Evolutionary conservation across 2,888 invertebrate species (phyloP).

Genomic region (Chymomyza procnemis): DNA sequence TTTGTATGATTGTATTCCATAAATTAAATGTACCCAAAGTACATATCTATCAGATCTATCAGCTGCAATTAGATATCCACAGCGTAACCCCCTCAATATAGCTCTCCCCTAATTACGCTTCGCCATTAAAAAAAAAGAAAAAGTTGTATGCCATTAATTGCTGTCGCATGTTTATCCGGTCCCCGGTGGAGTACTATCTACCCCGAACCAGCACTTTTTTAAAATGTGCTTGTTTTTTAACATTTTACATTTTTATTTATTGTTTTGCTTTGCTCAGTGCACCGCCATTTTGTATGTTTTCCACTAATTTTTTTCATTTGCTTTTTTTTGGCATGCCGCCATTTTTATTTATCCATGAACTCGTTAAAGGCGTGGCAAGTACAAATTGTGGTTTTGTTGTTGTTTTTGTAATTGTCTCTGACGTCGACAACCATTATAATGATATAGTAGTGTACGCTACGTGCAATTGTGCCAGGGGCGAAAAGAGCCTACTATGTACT

Average conservation of each 20-base stretch:
- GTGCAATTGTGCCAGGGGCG: neutral
- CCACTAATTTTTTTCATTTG: constrained; percentile 1
- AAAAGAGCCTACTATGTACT: neutral
- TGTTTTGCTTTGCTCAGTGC: constrained; percentile 15
- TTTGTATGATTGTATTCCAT: constrained; percentile 22
- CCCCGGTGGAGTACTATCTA: constrained; percentile 7
- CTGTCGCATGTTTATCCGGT: constrained; percentile 39
- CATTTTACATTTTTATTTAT: neutral
- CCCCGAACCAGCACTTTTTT: no score
- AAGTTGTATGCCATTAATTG: constrained; percentile 50
- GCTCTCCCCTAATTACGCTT: constrained; percentile 20
- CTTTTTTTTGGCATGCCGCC: constrained; percentile 67
- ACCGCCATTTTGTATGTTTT: constrained; percentile 15
- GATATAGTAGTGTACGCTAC: neutral
- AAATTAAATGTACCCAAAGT: constrained; percentile 9
- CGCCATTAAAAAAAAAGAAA: constrained; percentile 39
- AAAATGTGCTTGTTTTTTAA: neutral
- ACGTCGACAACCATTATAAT: constrained; percentile 1
- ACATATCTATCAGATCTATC: neutral
- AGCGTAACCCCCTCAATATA: neutral
- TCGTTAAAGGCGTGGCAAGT: constrained; percentile 60
- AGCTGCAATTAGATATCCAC: neutral
- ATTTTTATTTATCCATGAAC: constrained; percentile 66
- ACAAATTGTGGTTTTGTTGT: constrained; percentile 18
- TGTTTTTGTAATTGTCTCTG: constrained; percentile 16